A percentile compares a stretch with the other conserved stretches of the same genome.
Evolutionary conservation across 2,888 invertebrate species (phyloP).

Genomic region (Scaptomyza reducta): DNA sequence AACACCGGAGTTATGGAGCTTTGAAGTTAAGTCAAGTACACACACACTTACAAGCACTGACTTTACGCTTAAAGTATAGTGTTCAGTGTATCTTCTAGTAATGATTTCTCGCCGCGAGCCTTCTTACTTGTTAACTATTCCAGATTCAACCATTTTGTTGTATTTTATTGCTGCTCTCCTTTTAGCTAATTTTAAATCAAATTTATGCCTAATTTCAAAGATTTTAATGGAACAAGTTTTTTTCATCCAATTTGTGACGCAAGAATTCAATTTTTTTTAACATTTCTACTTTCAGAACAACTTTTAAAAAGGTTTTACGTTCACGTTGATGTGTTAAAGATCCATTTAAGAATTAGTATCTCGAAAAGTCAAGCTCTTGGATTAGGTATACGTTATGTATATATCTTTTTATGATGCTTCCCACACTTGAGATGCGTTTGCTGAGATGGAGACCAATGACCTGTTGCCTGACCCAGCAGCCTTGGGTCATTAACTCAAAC

Average conservation of each 20-base stretch:
- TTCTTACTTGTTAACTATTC: no score
- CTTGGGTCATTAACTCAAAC: slow-evolving; percentile 36
- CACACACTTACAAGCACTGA: no score
- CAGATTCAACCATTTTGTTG: background rate
- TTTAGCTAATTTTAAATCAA: slow-evolving; percentile 29
- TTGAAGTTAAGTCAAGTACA: no score
- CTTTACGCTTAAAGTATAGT: no score
- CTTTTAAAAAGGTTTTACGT: slow-evolving; percentile 26
- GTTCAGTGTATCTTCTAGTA: no score
- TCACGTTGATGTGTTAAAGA: background rate
- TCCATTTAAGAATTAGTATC: slow-evolving; percentile 9
- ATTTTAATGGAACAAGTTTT: slow-evolving; percentile 42
- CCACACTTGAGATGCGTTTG: slow-evolving; percentile 55
- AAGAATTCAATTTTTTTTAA: background rate
- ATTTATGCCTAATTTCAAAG: slow-evolving; percentile 40
- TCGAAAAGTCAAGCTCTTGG: background rate
- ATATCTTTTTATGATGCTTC: slow-evolving; percentile 36
- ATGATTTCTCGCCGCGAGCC: no score
- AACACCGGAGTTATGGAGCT: no score
- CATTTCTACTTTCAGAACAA: slow-evolving; percentile 54
- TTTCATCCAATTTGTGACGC: slow-evolving; percentile 2
- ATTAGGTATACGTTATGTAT: background rate
- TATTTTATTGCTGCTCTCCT: slow-evolving; percentile 33
- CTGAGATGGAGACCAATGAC: slow-evolving; percentile 55
- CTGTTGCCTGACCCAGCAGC: slow-evolving; percentile 48